Conservation (phyloP, 2,888 invertebrate species). For the Tiliacea aurago region DNA sequence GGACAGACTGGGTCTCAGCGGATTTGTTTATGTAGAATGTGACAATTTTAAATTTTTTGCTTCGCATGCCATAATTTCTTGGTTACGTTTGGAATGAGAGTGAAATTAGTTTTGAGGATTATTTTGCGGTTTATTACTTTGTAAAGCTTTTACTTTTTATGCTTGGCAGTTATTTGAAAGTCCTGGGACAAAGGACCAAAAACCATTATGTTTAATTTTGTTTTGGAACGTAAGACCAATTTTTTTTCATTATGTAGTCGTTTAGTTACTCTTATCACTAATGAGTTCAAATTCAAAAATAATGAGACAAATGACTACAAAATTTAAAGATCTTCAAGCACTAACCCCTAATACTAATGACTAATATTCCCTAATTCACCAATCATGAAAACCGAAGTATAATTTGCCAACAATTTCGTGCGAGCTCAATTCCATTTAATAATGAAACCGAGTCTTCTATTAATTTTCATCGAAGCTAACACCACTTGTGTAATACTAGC, state of each 20-base stretch:
- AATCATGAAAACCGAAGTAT: slow-evolving; percentile 13
- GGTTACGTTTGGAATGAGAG: slow-evolving; percentile 40
- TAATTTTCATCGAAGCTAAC: slow-evolving; percentile 45
- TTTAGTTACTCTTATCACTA: background rate
- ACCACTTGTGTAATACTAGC: slow-evolving; percentile 29
- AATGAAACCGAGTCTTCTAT: slow-evolving; percentile 21
- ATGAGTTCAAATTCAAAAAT: background rate
- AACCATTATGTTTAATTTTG: slow-evolving; percentile 6
- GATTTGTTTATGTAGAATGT: slow-evolving; percentile 60
- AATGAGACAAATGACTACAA: background rate
- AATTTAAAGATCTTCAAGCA: background rate
- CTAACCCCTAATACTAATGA: slow-evolving; percentile 10
- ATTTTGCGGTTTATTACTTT: slow-evolving; percentile 48
- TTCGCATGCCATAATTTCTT: slow-evolving; percentile 43
- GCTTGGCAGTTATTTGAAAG: background rate
- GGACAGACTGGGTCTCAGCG: slow-evolving; percentile 60
- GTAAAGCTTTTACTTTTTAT: slow-evolving; percentile 48
- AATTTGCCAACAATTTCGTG: slow-evolving; percentile 19
- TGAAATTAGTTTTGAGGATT: slow-evolving; percentile 55
- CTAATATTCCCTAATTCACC: background rate
- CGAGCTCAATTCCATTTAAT: slow-evolving; percentile 30
- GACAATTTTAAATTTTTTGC: slow-evolving; percentile 56
- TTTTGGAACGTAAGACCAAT: background rate
- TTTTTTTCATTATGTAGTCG: background rate
- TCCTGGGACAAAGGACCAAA: slow-evolving; percentile 14